Base-by-base conservation (phyloP, 2,888 invertebrate genomes). In the Junonia oenone region DNA sequence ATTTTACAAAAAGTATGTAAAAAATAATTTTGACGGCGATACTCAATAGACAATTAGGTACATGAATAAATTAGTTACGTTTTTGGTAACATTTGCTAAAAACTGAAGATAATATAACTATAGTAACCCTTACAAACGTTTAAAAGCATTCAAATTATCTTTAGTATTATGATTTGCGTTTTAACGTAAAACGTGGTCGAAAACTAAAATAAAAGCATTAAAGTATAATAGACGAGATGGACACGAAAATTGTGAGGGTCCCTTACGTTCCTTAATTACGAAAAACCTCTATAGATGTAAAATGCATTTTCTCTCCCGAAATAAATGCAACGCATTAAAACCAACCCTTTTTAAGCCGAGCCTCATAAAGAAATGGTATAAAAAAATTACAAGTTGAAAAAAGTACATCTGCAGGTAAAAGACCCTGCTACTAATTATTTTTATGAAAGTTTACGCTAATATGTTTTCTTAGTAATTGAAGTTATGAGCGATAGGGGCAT, bases 351-450 rank as follows among this genome's bases (percentile, higher is more conserved):
- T 43, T 43, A 26, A 43, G 6, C 6, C 43, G 4, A 37, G 37
- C 37, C 37, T 37, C 22, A 26, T 26, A 43, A 43, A 26, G 13
- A 43, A 26, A 37, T 37, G 5, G 15, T 37, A 37, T 37, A 37
- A 43, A 43, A 26, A 22, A 19, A 19, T 17, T 43, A 43, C 22
- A 43, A 43, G 26, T 26, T 8, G 11, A 13, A 26, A 43, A 43
- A 43, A 13, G n/a, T 2, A 8, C 11, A 13, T 8, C n/a, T n/a
- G 2, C 13, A 43, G 26, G 13, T 26, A 26, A 43, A 26, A 43
- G 43, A 43, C 26, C 43, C 43, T 13, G 26, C 19, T 26, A 43
- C 43, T 43, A 43, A 43, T 43, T 43, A 43, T 43, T 43, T 43
- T 43, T 26, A 43, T 26, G 17, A 43, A 43, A 43, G 22, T 43